Conservation (phyloP, 2,113 vertebrate genomes). For the Calonectris borealis region DNA sequence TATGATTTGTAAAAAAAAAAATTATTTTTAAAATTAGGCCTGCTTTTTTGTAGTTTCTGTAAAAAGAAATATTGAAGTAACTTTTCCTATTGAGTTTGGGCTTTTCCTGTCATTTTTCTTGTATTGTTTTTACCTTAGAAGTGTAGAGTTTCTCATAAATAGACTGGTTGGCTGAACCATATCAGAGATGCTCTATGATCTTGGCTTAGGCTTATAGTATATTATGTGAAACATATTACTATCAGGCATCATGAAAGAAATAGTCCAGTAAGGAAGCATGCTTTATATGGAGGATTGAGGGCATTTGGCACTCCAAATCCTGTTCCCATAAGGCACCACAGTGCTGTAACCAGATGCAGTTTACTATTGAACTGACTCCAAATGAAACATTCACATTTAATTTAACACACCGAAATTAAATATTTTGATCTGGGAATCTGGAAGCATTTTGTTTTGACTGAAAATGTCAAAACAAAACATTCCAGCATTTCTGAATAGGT, state of each 20-base stretch:
- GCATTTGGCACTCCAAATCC: neutral
- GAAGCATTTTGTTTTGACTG: constrained; percentile 40
- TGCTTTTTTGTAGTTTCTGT: neutral
- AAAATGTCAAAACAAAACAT: constrained; percentile 34
- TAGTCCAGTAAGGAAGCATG: neutral
- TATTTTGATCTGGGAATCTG: constrained; percentile 53
- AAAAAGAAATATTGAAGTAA: neutral
- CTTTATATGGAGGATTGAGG: neutral
- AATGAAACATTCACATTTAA: constrained; percentile 50
- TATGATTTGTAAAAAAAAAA: neutral
- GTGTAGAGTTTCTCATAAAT: neutral
- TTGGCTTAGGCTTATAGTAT: neutral
- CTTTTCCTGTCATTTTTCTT: neutral
- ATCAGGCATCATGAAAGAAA: neutral
- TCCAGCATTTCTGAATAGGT: neutral
- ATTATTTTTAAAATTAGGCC: neutral
- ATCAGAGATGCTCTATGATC: neutral
- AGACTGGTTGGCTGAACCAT: neutral
- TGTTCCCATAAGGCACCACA: neutral
- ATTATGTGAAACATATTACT: neutral
- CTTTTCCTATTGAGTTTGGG: neutral
- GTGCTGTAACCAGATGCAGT: constrained; percentile 44
- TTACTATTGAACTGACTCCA: constrained; percentile 50
- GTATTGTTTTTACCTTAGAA: neutral
- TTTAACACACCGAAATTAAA: constrained; percentile 52